These are phyloP conservation scores for Propithecus coquereli DNA, from an alignment of 2,113 vertebrate species.

Conservation along the genomic window DNA sequence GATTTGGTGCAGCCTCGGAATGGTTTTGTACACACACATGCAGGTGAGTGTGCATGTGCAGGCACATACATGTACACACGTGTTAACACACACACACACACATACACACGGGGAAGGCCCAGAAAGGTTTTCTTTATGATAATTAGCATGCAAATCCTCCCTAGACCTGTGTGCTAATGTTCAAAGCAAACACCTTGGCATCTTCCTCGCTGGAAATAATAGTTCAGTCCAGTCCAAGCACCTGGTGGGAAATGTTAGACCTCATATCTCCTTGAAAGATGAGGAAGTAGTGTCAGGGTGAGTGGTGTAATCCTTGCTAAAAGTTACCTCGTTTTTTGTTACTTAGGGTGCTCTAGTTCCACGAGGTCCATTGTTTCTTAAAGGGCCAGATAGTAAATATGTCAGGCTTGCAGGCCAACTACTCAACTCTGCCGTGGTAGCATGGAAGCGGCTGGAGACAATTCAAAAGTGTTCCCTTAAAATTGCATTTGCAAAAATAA, in stretches of 20 bases:
- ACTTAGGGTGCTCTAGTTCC: neutral
- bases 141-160: neutral
- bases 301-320: conserved; percentile 23
- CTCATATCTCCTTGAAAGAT: neutral
- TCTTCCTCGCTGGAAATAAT: conserved; percentile 31
- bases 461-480: neutral
- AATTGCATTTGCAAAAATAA: neutral
- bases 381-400: neutral
- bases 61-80: rapidly evolving
- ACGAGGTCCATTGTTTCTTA: neutral
- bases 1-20: neutral
- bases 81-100: neutral
- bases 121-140: conserved; percentile 14
- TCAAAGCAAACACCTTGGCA: neutral
- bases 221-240: neutral
- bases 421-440: neutral
- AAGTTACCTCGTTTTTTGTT: neutral
- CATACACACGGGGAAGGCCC: neutral
- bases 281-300: neutral
- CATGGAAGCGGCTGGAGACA: neutral
- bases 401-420: neutral
- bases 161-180: neutral
- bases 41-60: neutral
- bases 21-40: neutral
- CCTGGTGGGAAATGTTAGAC: neutral